These are phyloP conservation scores for Psephotus haematonotus DNA, from an alignment of 2,113 vertebrate genomes.

Conservation along the genomic window DNA sequence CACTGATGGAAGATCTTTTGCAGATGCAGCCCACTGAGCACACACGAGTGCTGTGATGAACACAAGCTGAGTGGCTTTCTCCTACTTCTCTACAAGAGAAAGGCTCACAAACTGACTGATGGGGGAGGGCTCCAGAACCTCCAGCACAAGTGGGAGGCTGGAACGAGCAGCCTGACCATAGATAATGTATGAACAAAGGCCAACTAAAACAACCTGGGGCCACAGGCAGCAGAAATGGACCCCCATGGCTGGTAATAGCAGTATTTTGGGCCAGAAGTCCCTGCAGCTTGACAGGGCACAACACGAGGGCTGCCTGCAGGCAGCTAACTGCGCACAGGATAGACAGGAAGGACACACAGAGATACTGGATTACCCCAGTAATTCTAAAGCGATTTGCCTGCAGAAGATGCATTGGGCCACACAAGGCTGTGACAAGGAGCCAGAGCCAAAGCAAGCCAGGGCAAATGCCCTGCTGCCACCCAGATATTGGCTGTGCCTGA, in stretches of 20 bases:
- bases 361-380: background rate
- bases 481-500: background rate
- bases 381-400: background rate
- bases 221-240: background rate
- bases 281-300: background rate
- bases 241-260: background rate
- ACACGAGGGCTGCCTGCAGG: background rate
- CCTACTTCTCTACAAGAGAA: background rate
- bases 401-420: background rate
- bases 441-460: background rate
- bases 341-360: background rate
- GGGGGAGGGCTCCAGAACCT: background rate
- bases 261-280: rapidly evolving
- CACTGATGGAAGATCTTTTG: background rate
- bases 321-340: background rate
- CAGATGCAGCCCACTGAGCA: background rate
- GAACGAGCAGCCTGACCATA: background rate
- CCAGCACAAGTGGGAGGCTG: background rate
- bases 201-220: background rate
- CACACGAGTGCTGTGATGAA: background rate
- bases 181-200: background rate
- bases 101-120: background rate
- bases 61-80: background rate
- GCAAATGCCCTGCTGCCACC: background rate
- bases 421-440: background rate